These are phyloP conservation scores for Mola mola DNA, from an alignment of 2,113 vertebrate species.

Conservation along the genomic window DNA sequence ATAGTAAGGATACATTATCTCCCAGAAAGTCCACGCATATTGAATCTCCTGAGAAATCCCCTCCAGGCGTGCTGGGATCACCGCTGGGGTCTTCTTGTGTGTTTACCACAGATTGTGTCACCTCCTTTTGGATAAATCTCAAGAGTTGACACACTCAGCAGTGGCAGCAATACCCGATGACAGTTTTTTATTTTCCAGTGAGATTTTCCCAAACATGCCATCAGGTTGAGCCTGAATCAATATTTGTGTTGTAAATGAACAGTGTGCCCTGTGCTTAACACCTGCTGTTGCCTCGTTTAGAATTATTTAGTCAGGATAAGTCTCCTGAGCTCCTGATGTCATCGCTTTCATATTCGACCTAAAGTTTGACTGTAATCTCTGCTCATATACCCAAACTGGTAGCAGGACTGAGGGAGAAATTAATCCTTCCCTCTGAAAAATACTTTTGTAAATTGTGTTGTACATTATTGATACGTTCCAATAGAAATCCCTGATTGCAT, in stretches of 20 bases:
- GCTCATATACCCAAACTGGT: constrained; percentile 12
- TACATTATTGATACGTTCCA: constrained; percentile 71
- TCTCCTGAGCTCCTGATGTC: constrained; percentile 30
- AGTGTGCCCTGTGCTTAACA: not conserved
- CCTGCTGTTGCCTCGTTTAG: constrained; percentile 19
- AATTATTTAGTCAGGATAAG: constrained; percentile 24
- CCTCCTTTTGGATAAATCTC: constrained; percentile 43
- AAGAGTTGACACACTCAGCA: constrained; percentile 32
- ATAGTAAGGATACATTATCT: constrained; percentile 37
- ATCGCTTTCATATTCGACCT: constrained; percentile 23
- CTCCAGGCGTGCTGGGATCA: constrained; percentile 58
- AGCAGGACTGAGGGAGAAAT: constrained; percentile 21
- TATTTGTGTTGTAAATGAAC: constrained; percentile 30
- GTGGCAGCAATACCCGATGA: constrained; percentile 40
- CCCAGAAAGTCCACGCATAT: constrained; percentile 35
- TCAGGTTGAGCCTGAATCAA: constrained; percentile 4
- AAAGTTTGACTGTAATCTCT: constrained; percentile 26
- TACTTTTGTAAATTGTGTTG: constrained; percentile 54
- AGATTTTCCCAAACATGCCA: constrained; percentile 13
- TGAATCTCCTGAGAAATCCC: constrained; percentile 36
- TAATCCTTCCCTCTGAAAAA: constrained; percentile 43
- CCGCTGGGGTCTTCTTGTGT: constrained; percentile 20
- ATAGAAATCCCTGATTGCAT: constrained; percentile 60
- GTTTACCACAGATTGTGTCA: constrained; percentile 60
- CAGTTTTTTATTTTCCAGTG: constrained; percentile 22